Evolutionary conservation across 2,113 vertebrate genomes (phyloP).

Genomic region (Oreochromis spilurus): DNA sequence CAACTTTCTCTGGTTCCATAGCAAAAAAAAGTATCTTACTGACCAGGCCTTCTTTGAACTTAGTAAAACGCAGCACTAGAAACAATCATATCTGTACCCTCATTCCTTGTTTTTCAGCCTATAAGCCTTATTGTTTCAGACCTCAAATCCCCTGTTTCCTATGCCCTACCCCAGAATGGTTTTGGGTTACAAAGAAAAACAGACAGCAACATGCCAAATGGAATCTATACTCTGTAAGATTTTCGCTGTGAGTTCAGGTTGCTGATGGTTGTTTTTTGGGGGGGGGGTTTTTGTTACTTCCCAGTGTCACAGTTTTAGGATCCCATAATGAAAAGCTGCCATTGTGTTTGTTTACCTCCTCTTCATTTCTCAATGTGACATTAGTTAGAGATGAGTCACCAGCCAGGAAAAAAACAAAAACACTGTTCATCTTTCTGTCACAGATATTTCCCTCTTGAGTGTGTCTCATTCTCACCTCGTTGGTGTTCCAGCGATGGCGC

Average conservation of each 20-base stretch:
- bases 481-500: slow-evolving; percentile 99
- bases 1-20: slow-evolving; percentile 38
- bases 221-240: slow-evolving; percentile 13
- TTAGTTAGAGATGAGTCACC: slow-evolving; percentile 50
- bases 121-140: slow-evolving; percentile 9
- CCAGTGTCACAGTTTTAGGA: slow-evolving; percentile 39
- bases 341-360: slow-evolving; percentile 57
- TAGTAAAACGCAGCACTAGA: not conserved
- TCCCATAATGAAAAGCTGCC: slow-evolving; percentile 42
- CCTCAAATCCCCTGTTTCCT: not conserved
- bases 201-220: slow-evolving; percentile 1
- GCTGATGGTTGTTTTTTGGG: not conserved
- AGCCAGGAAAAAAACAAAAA: slow-evolving; percentile 7
- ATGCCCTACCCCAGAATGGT: not conserved
- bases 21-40: slow-evolving; percentile 43
- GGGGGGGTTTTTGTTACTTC: slow-evolving; percentile 11
- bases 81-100: slow-evolving; percentile 12
- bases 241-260: not conserved
- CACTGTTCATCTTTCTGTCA: slow-evolving; percentile 32
- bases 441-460: slow-evolving; percentile 35
- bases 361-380: slow-evolving; percentile 54
- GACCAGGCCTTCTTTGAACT: not conserved
- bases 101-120: slow-evolving; percentile 20
- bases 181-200: slow-evolving; percentile 30
- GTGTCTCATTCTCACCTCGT: slow-evolving; percentile 83